Conservation (phyloP, 2,888 invertebrate species). For the Lasioglossum malachurum region DNA sequence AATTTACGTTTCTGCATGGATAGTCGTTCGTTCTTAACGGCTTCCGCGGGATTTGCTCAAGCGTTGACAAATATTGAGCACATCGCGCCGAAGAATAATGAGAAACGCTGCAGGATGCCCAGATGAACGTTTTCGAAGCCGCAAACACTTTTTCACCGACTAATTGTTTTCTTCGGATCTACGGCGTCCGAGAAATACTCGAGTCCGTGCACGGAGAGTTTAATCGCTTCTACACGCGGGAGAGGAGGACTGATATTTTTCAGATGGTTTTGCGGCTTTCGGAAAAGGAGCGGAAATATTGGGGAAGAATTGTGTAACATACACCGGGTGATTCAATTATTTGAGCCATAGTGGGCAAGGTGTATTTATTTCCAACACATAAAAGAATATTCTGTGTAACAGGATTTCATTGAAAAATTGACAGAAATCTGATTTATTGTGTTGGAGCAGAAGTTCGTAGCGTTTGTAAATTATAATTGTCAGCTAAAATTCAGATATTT, state of each 20-base stretch:
- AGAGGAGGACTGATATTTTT: background rate
- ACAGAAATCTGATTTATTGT: background rate
- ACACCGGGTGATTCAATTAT: background rate
- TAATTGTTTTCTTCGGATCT: conserved; percentile 2
- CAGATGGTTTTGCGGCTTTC: background rate
- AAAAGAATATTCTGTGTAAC: no score
- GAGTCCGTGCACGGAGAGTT: background rate
- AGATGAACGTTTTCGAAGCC: conserved; percentile 1
- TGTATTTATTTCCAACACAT: background rate
- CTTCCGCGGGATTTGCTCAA: conserved; percentile 5
- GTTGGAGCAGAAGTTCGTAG: no score
- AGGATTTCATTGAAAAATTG: no score
- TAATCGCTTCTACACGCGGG: background rate
- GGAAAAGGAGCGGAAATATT: background rate
- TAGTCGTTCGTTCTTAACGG: background rate
- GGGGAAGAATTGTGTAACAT: background rate
- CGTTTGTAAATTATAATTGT: no score
- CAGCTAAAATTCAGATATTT: no score
- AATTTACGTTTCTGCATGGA: conserved; percentile 31
- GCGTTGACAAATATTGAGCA: conserved; percentile 13
- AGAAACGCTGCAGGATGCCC: background rate
- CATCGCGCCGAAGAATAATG: background rate
- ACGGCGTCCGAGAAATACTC: background rate
- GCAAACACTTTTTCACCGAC: background rate
- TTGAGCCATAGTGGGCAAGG: background rate